Base-by-base conservation (phyloP, 2,888 invertebrate species). In the Syrphus vitripennis region DNA sequence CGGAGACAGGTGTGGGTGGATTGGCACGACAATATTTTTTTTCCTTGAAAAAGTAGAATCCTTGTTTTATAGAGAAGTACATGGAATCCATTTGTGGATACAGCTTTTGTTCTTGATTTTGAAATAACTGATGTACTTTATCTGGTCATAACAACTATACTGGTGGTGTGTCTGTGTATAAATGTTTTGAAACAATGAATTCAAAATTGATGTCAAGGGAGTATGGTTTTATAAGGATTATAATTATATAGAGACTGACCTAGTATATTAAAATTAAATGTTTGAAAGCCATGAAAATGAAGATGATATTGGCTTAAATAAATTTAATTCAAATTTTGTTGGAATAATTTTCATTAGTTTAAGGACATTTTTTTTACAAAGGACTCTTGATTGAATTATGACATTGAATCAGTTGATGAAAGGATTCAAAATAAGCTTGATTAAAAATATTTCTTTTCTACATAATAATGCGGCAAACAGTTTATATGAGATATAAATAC, bases 131-230 rank as follows among this genome's bases (percentile, higher is more conserved):
- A 19, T 55, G 40, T 40, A 29, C 70, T 26, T 55, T 26, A 37
- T 53, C 55, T 55, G 71, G 57, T 71, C 14, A 45, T n/a, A n/a
- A n/a, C n/a, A n/a, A n/a, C n/a, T n/a, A n/a, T n/a, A 53, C 1
- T 19, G 4, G 12, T 5, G 24, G 0, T 50, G 48, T 6, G 12
- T 48, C 3, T 50, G 14, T 24, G 24, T 12, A 16, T 29, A n/a
- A n/a, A 0, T 29, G 4, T 55, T n/a, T 16, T 10, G 16, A 16
- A 16, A 29, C 4, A 29, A 29, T 55, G 29, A 16, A 55, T 55
- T 31, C 16, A 16, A 29, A n/a, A 55, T 31, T 55, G 55, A 21
- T 59, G 34, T 37, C 34, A 59, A 59, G 34, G 19, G 9, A 37
- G 21, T 21, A 2, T 59, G 14, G 14, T 21, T 59, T 21, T 26